Base-by-base conservation (phyloP, 92 coral and sea anemone genomes). In the Bergia sp. region DNA sequence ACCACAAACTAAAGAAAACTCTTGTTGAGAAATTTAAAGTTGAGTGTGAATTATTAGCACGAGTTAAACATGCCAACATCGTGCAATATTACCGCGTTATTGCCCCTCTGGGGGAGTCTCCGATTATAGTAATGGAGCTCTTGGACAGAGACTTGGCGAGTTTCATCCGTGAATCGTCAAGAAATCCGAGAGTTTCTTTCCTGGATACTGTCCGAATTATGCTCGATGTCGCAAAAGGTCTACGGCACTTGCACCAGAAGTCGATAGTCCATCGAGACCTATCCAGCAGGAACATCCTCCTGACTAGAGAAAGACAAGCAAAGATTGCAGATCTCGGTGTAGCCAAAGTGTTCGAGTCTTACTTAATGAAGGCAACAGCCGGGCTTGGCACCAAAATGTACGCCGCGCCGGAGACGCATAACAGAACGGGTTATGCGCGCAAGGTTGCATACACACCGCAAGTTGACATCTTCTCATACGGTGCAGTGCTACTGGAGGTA, bases 291-390 rank as follows among this genome's bases (percentile, higher is more conserved):
- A 95, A 95, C 64, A 81, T 95, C 50, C 88, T 95, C 36, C 82
- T 95, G 3, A 95, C 93, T 43, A 21, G 64, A 38, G 65, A 79
- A 42, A 11, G 43, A 67, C 88, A 67, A 23, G 98, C 98, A 4
- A 95, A 95, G 92, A 93, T 95, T 79, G 92, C 98, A 37, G 98
- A 95, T 75, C 80, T 95, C 77, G 98, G 98, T 41, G 82, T 92
- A 42, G 94, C 98, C 23, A 95, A 92, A 81, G 91, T 87, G 76
- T 95, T 95, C 83, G 96, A 96, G 0, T 84, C 88, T 2, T 94
- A 89, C 55, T 90, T 91, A 1, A 95, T 90, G 96, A 67, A 57
- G 15, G 98, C 96, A 18, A 92, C 98, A 1, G 87, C 92, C 1
- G 76, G 79, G 20, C 95, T 94, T 0, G 98, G 98, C 0, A 88